Conservation (phyloP, 2,797 vertebrate species). For the Gouania willdenowi region DNA sequence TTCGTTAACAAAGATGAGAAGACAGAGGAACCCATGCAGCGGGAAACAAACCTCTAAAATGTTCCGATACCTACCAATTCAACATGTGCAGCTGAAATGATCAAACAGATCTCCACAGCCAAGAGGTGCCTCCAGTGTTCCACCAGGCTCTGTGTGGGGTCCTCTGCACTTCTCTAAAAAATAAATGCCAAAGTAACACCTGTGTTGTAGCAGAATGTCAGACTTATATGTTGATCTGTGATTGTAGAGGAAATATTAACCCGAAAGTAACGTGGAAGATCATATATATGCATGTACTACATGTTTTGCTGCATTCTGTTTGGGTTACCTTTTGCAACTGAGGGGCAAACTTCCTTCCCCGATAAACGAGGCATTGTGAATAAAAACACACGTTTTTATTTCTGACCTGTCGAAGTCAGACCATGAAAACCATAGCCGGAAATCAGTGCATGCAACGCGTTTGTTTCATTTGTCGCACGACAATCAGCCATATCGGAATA, state of each 20-base stretch:
- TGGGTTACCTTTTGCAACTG: slow-evolving; percentile 23
- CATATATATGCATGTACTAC: slow-evolving; percentile 24
- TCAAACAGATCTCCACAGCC: slow-evolving; percentile 32
- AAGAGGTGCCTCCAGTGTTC: slow-evolving; percentile 29
- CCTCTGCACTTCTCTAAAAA: slow-evolving; percentile 28
- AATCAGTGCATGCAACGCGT: too few species aligned
- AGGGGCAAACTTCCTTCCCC: too few species aligned
- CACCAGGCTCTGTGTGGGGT: slow-evolving; percentile 15
- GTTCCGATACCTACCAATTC: slow-evolving; percentile 10
- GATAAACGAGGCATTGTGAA: too few species aligned
- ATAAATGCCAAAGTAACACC: slow-evolving; percentile 55
- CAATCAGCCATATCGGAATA: slow-evolving; percentile 5
- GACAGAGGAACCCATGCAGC: slow-evolving; percentile 74
- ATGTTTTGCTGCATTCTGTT: slow-evolving; percentile 7
- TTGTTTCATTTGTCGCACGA: too few species aligned
- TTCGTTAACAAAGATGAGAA: slow-evolving; percentile 47
- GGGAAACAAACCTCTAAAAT: slow-evolving; percentile 91
- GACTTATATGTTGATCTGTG: slow-evolving; percentile 22
- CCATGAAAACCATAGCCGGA: too few species aligned
- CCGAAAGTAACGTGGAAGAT: slow-evolving; percentile 22
- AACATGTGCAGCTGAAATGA: slow-evolving; percentile 1
- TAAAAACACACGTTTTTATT: slow-evolving; percentile 1
- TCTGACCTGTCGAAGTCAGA: neutral
- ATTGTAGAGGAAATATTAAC: slow-evolving; percentile 12
- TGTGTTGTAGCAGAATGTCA: slow-evolving; percentile 13